Base-by-base conservation (phyloP, 2,797 vertebrate species). In the Lagorchestes hirsutus region DNA sequence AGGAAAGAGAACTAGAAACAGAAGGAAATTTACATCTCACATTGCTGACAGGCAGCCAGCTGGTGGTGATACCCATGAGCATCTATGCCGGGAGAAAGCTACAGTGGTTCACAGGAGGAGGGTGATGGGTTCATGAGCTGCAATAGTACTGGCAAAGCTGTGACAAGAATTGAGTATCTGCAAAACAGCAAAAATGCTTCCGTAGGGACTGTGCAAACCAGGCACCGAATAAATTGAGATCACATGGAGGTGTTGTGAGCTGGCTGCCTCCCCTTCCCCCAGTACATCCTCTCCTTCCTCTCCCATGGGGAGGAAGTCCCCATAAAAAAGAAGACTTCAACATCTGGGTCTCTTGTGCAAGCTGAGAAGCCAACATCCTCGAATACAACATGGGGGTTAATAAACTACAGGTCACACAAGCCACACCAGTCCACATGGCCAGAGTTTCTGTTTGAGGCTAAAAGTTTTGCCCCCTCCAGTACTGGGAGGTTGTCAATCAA, bases 401-500 rank as follows among this genome's bases (percentile, higher is more conserved):
- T 74, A 74, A 90, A 46, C 94, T 62, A 22, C 8, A 4, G 95
- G 27, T 90, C 92, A 74, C 57, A 28, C n/a, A 24, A 92, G 95
- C 95, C 54, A 91, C 0, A 74, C 90, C 29, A 52, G 52, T 54
- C 90, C 94, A 34, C 92, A 93, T 46, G 16, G 67, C 50, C 54
- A 93, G 58, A 58, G 56, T 90, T 54, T 92, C 74, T 67, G 27
- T n/a, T 56, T 93, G 57, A 97, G 31, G 55, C 57, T 90, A 94
- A 95, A 92, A 93, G 58, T 90, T 97, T 90, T 93, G 55, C 93
- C 67, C 95, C 95, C 34, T 94, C 54, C 91, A 52, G 96, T 96
- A 82, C 91, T 94, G 90, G 55, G 92, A 93, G 91, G 62, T 90
- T 94, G 95, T 95, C 97, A 93, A 93, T 97, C 93, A 96, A 54